Base-by-base conservation (phyloP, 2,797 vertebrate genomes). In the Orientallactaga sibirica region DNA sequence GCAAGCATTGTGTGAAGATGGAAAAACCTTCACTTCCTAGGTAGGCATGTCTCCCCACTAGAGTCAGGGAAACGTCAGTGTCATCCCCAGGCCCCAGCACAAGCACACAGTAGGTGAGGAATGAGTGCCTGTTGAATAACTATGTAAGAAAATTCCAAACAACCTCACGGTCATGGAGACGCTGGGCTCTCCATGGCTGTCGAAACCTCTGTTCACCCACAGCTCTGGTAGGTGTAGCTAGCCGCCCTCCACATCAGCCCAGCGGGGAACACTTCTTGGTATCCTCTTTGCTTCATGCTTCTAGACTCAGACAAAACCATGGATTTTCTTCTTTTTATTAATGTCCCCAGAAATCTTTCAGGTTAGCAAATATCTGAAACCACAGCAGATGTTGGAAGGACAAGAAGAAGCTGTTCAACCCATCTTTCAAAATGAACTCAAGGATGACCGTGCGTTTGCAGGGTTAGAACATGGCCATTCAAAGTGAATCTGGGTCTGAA, bases 321-420 rank as follows among this genome's bases (percentile, higher is more conserved):
- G 2, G 70, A 25, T 87, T 92, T 94, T 86, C 29, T 96, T 86
- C 61, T 27, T 87, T 61, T 92, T 79, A 81, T 93, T 94, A 86
- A 43, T 83, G 66, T 58, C 62, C 27, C 12, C 64, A 84, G 88
- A 88, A 90, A 86, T 92, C 76, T 83, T 87, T 90, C 64, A 86
- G 48, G 71, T 48, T 76, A 79, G 75, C 58, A 90, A 96, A 89
- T 85, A 78, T 94, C 70, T 67, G 58, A 92, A 93, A 81, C 89
- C 67, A 80, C 3, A 80, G 9, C 19, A 77, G 62, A 15, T 73
- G 81, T 78, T 85, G 94, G 74, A 87, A 85, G 11, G 25, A 75
- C 48, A 84, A 27, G 48, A 82, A 2, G 61, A 90, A 83, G 75
- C 4, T 20, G 43, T 94, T 86, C 33, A 79, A 94, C 18, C 24